Evolutionary conservation across 2,797 vertebrate genomes (phyloP).

Genomic region (Amphiprion clarkii): DNA sequence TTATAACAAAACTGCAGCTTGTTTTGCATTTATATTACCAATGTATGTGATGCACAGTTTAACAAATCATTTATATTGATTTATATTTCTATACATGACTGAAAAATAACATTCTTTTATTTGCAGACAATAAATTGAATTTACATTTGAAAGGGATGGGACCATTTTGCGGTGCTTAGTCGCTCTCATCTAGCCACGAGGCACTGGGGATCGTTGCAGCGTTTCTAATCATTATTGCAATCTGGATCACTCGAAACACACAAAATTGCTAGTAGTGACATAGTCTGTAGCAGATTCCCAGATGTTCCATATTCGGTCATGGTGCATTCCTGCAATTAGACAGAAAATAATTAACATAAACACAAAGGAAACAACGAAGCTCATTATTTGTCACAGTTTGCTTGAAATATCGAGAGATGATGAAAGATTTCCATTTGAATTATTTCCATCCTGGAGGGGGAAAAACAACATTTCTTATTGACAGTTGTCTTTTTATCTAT

Average conservation of each 20-base stretch:
- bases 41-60: background rate
- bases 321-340: constrained; percentile 31
- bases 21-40: background rate
- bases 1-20: background rate
- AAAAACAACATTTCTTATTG: background rate
- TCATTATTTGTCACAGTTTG: constrained; percentile 28
- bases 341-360: constrained; percentile 18
- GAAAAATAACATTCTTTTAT: constrained; percentile 35
- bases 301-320: constrained; percentile 37
- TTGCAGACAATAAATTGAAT: constrained; percentile 42
- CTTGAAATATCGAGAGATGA: constrained; percentile 1
- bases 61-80: constrained; percentile 12
- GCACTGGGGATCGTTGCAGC: constrained; percentile 28
- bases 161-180: constrained; percentile 26
- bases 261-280: constrained; percentile 22
- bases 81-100: constrained; percentile 7
- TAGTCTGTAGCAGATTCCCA: constrained; percentile 25
- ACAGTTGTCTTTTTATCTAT: constrained; percentile 1
- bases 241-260: constrained; percentile 36
- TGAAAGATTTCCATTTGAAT: background rate
- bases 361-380: constrained; percentile 18
- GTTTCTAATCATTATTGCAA: constrained; percentile 38
- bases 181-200: constrained; percentile 32
- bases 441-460: background rate
- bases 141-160: constrained; percentile 52